Evolutionary conservation across 1,140 invertebrate genomes (phyloP).

Genomic region (Saccostrea cuccullata): DNA sequence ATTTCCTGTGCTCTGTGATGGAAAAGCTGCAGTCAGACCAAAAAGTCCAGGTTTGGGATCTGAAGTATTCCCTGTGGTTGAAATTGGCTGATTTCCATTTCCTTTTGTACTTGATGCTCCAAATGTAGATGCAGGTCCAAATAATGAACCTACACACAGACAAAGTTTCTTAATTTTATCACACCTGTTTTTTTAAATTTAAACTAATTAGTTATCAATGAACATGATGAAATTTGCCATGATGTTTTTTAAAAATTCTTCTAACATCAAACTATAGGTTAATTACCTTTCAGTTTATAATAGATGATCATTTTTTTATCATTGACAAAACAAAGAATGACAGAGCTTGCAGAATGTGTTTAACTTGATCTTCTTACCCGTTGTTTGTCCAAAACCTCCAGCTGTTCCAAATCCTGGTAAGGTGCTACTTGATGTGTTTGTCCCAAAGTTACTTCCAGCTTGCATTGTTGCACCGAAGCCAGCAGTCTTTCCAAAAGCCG

Average conservation of each 20-base stretch:
- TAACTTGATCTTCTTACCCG: background rate
- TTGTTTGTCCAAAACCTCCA: constrained; percentile 27
- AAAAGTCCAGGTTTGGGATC: background rate
- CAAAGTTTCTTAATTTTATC: no score
- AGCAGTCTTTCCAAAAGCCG: background rate
- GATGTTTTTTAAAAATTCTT: no score
- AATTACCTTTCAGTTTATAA: no score
- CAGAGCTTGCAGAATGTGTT: background rate
- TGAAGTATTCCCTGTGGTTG: background rate
- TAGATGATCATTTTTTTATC: no score
- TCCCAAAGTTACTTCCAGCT: constrained; percentile 3
- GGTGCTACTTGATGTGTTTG: constrained; percentile 28
- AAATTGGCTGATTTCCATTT: background rate
- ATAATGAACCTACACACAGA: background rate
- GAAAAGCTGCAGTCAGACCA: background rate
- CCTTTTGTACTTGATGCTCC: constrained; percentile 2
- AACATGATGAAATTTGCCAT: no score
- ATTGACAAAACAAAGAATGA: background rate
- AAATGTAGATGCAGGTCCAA: constrained; percentile 5
- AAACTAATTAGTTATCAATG: no score
- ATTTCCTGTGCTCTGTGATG: background rate
- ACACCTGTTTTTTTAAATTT: no score
- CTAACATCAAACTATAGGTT: no score
- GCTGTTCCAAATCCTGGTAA: constrained; percentile 38
- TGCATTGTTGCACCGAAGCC: background rate